These are phyloP conservation scores for Helicoverpa armigera DNA, from an alignment of 1,140 invertebrate species.

Conservation along the genomic window DNA sequence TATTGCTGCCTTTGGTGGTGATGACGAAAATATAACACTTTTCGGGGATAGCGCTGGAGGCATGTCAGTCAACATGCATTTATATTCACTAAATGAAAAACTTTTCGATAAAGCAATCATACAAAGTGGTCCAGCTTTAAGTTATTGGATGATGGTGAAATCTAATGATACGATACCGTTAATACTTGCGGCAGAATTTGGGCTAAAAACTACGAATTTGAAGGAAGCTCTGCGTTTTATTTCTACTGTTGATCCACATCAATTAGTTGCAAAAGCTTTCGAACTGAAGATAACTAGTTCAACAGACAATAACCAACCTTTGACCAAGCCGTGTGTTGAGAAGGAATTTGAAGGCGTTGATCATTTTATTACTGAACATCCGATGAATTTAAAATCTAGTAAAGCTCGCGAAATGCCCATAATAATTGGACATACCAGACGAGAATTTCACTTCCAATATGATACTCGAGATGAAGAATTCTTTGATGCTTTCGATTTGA, in stretches of 20 bases:
- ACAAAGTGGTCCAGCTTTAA: conserved; percentile 50
- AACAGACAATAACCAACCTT: neutral
- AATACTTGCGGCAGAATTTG: conserved; percentile 47
- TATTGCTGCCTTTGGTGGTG: conserved; percentile 58
- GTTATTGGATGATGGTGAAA: conserved; percentile 18
- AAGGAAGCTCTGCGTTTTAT: conserved; percentile 55
- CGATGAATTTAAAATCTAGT: conserved; percentile 30
- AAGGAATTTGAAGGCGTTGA: conserved; percentile 50
- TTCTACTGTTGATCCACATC: conserved; percentile 5
- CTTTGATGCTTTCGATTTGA: conserved; percentile 41
- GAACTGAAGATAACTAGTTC: conserved; percentile 19
- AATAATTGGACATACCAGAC: conserved; percentile 49
- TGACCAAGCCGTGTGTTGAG: conserved; percentile 59
- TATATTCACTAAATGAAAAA: conserved; percentile 53
- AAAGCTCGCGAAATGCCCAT: conserved; percentile 59
- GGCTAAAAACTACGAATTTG: conserved; percentile 47
- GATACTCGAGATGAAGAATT: conserved; percentile 30
- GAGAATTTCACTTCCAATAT: conserved; percentile 44
- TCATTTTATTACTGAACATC: conserved; percentile 53
- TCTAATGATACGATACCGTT: neutral
- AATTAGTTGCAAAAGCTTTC: conserved; percentile 39
- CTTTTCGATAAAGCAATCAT: conserved; percentile 55
- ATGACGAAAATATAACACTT: conserved; percentile 53
- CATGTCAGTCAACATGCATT: conserved; percentile 53
- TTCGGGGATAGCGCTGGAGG: conserved; percentile 51